These are phyloP conservation scores for Crocallis elinguaria DNA, from an alignment of 2,888 invertebrate genomes.

Conservation along the genomic window DNA sequence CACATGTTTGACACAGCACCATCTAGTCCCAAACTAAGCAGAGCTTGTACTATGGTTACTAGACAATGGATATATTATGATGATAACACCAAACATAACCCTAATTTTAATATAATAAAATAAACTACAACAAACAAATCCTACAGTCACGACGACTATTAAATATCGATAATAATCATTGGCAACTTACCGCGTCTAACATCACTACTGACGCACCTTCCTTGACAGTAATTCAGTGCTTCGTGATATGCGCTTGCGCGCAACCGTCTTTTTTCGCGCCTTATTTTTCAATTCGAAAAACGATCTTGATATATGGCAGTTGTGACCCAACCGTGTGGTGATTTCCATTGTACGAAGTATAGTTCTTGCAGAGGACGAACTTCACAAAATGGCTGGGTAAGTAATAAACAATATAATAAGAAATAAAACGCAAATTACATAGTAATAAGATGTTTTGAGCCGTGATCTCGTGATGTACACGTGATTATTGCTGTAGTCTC, in stretches of 20 bases:
- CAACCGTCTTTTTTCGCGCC: slow-evolving; percentile 62
- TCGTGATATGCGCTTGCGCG: slow-evolving; percentile 74
- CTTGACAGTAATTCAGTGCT: slow-evolving; percentile 70
- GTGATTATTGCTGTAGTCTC: not conserved
- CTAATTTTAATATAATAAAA: slow-evolving; percentile 4
- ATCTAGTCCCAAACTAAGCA: too few species aligned
- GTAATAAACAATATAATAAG: too few species aligned
- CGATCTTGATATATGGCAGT: slow-evolving; percentile 77
- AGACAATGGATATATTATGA: slow-evolving; percentile 8
- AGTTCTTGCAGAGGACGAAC: slow-evolving; percentile 61
- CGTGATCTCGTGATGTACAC: slow-evolving; percentile 6
- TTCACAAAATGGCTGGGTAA: slow-evolving; percentile 72
- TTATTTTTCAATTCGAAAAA: slow-evolving; percentile 48
- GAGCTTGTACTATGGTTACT: too few species aligned
- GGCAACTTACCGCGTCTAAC: slow-evolving; percentile 33
- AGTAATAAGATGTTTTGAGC: not conserved
- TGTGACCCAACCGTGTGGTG: slow-evolving; percentile 73
- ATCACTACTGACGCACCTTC: slow-evolving; percentile 58
- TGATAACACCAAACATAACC: not conserved
- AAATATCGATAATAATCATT: slow-evolving; percentile 32
- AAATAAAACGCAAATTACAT: not conserved
- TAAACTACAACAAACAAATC: not conserved
- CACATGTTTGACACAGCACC: too few species aligned
- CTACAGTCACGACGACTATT: slow-evolving; percentile 9
- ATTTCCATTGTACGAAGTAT: slow-evolving; percentile 69